Evolutionary conservation across 2,797 vertebrate species (phyloP).

Genomic region (Siniperca scherzeri): DNA sequence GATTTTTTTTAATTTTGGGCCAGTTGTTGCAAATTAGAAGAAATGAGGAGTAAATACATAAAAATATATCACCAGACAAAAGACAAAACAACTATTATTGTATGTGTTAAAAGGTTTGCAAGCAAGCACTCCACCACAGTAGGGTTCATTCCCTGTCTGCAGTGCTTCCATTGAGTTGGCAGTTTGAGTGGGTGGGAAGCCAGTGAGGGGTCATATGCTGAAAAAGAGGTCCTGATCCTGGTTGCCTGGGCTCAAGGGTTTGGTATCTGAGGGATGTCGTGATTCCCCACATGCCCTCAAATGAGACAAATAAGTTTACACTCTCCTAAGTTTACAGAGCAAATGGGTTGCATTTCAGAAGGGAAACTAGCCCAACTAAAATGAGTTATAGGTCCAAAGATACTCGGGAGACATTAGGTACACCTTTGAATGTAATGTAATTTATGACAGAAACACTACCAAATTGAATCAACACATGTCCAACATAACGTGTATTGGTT

Average conservation of each 20-base stretch:
- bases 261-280: neutral
- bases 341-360: neutral
- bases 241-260: neutral
- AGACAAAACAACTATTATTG: neutral
- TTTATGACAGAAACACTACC: neutral
- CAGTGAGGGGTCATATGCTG: neutral
- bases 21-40: neutral
- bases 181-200: slow-evolving; percentile 6
- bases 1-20: neutral
- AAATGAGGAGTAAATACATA: neutral
- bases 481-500: neutral
- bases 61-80: neutral
- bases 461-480: neutral
- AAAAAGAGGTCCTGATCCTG: neutral
- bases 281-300: neutral
- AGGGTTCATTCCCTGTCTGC: neutral
- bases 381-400: neutral
- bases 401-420: neutral
- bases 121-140: neutral
- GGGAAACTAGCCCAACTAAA: neutral
- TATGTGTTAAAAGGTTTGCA: neutral
- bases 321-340: neutral
- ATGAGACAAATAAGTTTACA: neutral
- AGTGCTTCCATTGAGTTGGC: neutral
- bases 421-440: neutral